Evolutionary conservation across 1,140 invertebrate genomes (phyloP), one percentile per base, ranked within the genome.

Genomic region (Oppia nitens): DNA sequence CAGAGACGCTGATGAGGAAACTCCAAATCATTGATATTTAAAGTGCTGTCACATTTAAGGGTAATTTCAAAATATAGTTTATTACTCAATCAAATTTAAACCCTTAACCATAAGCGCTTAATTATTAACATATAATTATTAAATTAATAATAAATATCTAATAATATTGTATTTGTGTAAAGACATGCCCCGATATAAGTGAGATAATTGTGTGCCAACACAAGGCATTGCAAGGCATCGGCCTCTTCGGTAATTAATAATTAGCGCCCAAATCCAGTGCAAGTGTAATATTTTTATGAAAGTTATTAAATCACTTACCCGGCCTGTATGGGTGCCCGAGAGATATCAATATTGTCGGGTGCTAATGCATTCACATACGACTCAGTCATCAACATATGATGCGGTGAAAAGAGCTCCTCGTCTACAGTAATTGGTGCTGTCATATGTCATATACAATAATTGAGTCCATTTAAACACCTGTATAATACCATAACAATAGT

Each of bases 291-390:
- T 51, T 47, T 29, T 51, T 24, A 45, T 40, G 20, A n/a, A 55
- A 45, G 27, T 21, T 54, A 32, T 55, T 45, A 62, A 47, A 61
- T 47, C 40, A 72, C 83, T 78, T 79, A 92, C 88, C 88, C 88
- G 71, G 87, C 85, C 68, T 87, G 84, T 51, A 90, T 78, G 25
- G 85, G 83, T 66, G 82, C 81, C 60, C 83, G 75, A 63, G 85
- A 83, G 62, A 93, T 84, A 66, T 85, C 85, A 58, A 92, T 79
- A 73, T 93, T 93, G 72, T 94, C 89, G 53, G 83, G 81, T 24
- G 80, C 77, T 68, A 81, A 81, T 32, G 75, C 78, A 40, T 76
- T 69, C 70, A 77, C 75, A 65, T 74, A 72, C 23, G 68, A 70
- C 25, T 70, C 61, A 6, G 62, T 59, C n/a, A 64, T 63, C 12